Percentiles rank a stretch among this genome's conserved stretches.
Conservation (phyloP, 2,888 invertebrate genomes). For the Leptogaster cylindrica region DNA sequence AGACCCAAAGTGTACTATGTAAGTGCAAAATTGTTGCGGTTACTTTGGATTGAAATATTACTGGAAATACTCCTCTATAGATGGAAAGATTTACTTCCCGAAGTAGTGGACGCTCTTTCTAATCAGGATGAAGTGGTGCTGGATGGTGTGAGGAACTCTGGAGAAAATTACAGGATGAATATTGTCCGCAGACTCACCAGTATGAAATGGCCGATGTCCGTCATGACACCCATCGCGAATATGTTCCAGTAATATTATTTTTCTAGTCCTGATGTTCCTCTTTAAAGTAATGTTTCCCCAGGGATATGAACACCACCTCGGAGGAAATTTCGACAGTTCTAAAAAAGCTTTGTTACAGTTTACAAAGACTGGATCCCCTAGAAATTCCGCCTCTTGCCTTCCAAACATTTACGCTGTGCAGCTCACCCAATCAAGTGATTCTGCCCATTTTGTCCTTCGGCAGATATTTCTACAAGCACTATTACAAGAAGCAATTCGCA, state of each 20-base stretch:
- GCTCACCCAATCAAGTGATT: constrained; percentile 56
- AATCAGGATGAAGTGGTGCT: constrained; percentile 63
- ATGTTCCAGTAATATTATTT: constrained; percentile 67
- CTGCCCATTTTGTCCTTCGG: constrained; percentile 63
- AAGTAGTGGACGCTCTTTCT: constrained; percentile 64
- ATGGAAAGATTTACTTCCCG: too few species aligned
- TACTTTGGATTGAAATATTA: constrained; percentile 70
- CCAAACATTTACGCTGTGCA: constrained; percentile 68
- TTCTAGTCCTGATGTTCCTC: not conserved
- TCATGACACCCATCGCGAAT: too few species aligned
- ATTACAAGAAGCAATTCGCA: constrained; percentile 58
- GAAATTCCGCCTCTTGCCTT: constrained; percentile 70
- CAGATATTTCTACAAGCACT: constrained; percentile 63
- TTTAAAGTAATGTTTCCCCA: constrained; percentile 50
- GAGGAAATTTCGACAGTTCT: constrained; percentile 65
- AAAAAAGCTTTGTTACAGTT: constrained; percentile 64
- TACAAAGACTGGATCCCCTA: constrained; percentile 65
- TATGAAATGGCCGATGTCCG: too few species aligned
- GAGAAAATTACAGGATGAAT: too few species aligned
- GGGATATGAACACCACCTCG: constrained; percentile 64
- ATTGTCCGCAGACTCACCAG: too few species aligned
- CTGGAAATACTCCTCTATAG: too few species aligned
- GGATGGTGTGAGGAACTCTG: constrained; percentile 65
- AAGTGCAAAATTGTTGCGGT: constrained; percentile 64
- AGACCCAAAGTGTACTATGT: too few species aligned